Evolutionary conservation across 1,140 invertebrate genomes (phyloP), one percentile per base, ranked within the genome.

Genomic region (Drosophila carrolli): DNA sequence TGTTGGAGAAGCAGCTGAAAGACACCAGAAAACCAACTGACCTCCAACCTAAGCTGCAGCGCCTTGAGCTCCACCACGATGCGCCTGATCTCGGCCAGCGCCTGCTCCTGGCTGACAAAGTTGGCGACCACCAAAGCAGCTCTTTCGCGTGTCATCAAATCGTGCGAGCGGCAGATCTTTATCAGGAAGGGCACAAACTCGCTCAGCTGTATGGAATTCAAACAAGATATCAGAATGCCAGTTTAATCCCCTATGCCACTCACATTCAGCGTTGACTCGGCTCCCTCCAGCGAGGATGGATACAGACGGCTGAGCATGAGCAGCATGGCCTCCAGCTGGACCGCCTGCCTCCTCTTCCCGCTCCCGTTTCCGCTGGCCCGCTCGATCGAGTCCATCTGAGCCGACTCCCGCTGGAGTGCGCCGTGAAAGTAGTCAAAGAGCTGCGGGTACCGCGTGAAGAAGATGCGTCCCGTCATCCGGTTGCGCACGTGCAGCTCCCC

Each of bases 361-460:
- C 35, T 5, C 5, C 9, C 41, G 0, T 3, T 3, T 7, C 14
- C 11, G 10, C 8, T 11, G 54, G 10, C 7, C 0, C 8, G 0
- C 3, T 2, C 0, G 9, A 0, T n/a, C 1, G 0, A 38, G 1
- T 44, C 38, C 11, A 46, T 46, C 0, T 27, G 8, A 4, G 19
- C 29, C 29, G 72, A 60, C 16, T 84, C 85, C 0, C 72, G 16
- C n/a, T 66, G 70, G 85, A 90, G 48, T 40, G 81, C 62, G 5
- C 94, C 91, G 46, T 97, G 91, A 67, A 99, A 95, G 90, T 97
- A 98, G 37, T 96, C 94, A 82, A 96, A 96, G 0, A 98, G 93
- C 29, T 93, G 91, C 9, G 97, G 97, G 94, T 97, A 98, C 32
- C 95, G 95, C 70, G 96, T 94, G 92, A 98, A 98, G 93, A 99